Base-by-base conservation (phyloP, 1,140 invertebrate species). In the Formica selysi region DNA sequence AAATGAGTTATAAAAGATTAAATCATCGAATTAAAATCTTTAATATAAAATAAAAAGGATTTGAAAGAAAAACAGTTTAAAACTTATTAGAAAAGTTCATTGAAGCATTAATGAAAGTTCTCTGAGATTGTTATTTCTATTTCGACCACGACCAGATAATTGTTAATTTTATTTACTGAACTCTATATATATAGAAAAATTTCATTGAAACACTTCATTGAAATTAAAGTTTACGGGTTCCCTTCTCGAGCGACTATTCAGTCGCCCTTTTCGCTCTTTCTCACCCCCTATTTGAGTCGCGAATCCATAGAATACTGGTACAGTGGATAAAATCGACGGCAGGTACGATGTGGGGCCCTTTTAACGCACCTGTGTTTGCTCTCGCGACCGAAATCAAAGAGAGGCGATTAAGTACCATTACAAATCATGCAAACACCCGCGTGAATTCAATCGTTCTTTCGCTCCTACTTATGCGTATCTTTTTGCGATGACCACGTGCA, bases 361-460 rank as follows among this genome's bases (percentile, higher is more conserved):
- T 85, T 19, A 7, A 48, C 84, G 87, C 94, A 95, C 94, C 94
- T 95, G 94, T 95, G 93, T 95, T 95, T 95, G 89, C 93, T 90
- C 93, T 90, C 86, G 85, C 93, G 93, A 93, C 91, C 93, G 93
- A 94, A 94, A 93, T 92, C 90, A 93, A 93, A 92, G 88, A 92
- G 88, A 67, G 76, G 44, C 76, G 80, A 90, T 88, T 87, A 87
- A 62, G 36, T 61, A 61, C 29, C 32, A 26, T 48, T 74, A 41
- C 38, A 85, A 65, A 87, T 51, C 74, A 71, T 65, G 57, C 78
- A 76, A 88, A 88, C 81, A 74, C 87, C 80, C 87, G 85, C 64
- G 70, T 61, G 76, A 64, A 64, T 29, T 76, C 19, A 65, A 48
- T 65, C 54, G 59, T 22, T 41, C 71, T 57, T 32, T 62, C 41